Evolutionary conservation across 2,113 vertebrate species (phyloP).

Genomic region (Gallinago undulata): DNA sequence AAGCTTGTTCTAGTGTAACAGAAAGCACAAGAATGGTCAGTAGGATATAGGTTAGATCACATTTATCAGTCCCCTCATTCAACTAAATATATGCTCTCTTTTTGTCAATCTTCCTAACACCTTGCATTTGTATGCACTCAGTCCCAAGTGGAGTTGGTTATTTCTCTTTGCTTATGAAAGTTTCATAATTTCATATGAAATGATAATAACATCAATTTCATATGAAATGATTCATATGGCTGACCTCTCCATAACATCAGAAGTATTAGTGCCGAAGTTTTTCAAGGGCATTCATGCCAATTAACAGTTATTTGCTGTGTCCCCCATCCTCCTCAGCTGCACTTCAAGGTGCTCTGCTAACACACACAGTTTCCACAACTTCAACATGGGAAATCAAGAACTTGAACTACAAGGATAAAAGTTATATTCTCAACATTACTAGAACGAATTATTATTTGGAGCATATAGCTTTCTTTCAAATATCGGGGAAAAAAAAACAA

Average conservation of each 20-base stretch:
- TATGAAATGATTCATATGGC: no score
- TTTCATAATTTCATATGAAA: neutral
- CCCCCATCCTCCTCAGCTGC: rapidly evolving
- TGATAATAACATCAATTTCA: no score
- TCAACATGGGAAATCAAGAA: neutral
- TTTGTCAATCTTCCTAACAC: neutral
- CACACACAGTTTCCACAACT: neutral
- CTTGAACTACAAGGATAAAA: neutral
- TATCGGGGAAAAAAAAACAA: neutral
- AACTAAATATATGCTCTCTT: neutral
- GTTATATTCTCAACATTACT: neutral
- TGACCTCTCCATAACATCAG: neutral
- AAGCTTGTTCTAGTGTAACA: neutral
- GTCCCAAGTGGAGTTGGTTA: neutral
- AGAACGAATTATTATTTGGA: neutral
- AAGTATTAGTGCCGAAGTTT: neutral
- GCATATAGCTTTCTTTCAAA: neutral
- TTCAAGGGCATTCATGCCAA: neutral
- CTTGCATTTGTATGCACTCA: neutral
- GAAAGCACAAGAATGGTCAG: neutral
- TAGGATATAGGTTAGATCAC: neutral
- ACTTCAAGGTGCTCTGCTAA: neutral
- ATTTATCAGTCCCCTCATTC: neutral
- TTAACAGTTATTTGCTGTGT: neutral
- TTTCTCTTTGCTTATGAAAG: neutral